phyloP scores from a whole-genome alignment of 1,140 invertebrate genomes.

The Leucophenga varia region DNA sequence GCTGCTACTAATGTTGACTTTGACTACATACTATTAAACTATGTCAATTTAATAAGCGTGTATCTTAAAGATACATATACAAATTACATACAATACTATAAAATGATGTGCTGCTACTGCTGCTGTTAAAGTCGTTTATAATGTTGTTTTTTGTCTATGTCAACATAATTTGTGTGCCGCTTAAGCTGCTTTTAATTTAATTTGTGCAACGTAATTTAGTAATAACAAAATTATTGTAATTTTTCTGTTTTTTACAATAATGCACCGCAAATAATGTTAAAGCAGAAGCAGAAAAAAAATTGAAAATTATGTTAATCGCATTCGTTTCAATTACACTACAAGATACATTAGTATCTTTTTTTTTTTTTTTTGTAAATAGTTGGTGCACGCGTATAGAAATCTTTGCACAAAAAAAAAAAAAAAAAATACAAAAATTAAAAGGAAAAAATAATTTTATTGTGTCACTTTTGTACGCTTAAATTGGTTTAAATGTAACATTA shows the following conservation, averaged over 20 bases:
- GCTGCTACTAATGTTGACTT: no score
- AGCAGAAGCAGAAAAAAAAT: background rate
- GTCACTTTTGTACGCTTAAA: constrained; percentile 20
- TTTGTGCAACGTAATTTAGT: constrained; percentile 30
- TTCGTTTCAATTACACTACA: constrained; percentile 54
- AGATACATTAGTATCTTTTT: no score
- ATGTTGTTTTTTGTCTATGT: no score
- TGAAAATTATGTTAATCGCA: constrained; percentile 50
- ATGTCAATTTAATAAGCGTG: no score
- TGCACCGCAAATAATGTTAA: no score
- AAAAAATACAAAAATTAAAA: constrained; percentile 1
- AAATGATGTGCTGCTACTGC: no score
- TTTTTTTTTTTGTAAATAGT: constrained; percentile 13
- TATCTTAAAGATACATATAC: no score
- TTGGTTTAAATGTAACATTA: constrained; percentile 27
- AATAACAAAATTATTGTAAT: constrained; percentile 46
- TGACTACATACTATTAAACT: no score
- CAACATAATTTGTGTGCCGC: no score
- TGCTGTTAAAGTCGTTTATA: no score
- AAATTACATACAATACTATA: no score
- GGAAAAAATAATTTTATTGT: constrained; percentile 8
- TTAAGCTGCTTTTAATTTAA: no score
- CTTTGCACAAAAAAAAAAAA: background rate
- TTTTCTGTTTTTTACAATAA: constrained; percentile 11
- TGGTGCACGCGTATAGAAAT: constrained; percentile 5